Base-by-base conservation (phyloP, 1,140 invertebrate genomes). In the Philopotamus ludificatus region DNA sequence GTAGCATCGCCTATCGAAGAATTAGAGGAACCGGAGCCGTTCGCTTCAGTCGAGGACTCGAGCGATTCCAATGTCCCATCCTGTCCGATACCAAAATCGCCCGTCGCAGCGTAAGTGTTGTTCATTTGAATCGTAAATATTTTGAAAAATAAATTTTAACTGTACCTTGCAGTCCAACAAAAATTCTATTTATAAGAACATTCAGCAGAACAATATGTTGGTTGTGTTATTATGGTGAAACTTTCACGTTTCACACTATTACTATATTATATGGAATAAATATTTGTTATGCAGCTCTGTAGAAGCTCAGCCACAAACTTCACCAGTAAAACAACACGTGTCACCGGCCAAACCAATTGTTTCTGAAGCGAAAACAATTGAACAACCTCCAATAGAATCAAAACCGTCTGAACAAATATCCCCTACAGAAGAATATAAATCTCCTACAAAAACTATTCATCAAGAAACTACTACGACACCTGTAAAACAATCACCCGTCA, bases 1-100 rank as follows among this genome's bases (percentile, higher is more conserved):
- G 18, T 21, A 1, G 57, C 23, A 15, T 10, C 57, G 1, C 0
- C 44, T 18, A 45, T 60, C 2, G 42, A 20, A 47, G 57, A 60
- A 34, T 9, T 26, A 10, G 41, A 15, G 2, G 57, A 60, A 60
- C 15, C 22, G 16, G 16, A 23, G 18, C 2, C 15, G 8, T 49
- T 55, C 7, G 20, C 45, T 8, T 23, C 49, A 1, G 61, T 63
- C n/a, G 61, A 63, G 28, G 61, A 63, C 42, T 54, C 61, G 10
- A 63, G 61, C 28, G 61, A 63, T 16, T 53, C 61, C n/a, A 53
- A 54, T 23, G 22, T 55, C 26, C 28, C 26, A 28, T 42, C 61
- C 7, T 54, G 10, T 16, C 23, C 26, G n/a, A 21, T 12, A 22
- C 53, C 10, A 57, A 57, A 34, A 21, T 15, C 3, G 22, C n/a